Evolutionary conservation across 1,140 invertebrate genomes (phyloP), one percentile per base, ranked within the genome.

Genomic region (Fopius arisanus): DNA sequence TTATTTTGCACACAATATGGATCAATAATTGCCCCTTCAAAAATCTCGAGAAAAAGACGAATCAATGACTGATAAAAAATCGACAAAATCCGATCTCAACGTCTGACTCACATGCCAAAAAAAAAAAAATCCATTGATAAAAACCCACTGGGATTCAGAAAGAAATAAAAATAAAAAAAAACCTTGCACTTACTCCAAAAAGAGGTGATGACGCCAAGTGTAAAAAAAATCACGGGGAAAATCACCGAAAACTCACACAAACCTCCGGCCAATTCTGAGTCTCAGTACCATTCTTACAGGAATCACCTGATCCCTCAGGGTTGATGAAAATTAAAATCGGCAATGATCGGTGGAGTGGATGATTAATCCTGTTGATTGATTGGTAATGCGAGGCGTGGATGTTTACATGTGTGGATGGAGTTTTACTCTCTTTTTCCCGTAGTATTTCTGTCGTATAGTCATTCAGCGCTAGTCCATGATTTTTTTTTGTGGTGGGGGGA

Each of bases 391-490:
- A 43, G 66, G 33, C 66, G 66, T 43, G 31, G 66, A 67, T 43
- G 31, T 67, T 67, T 67, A 67, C 66, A 26, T 67, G 21, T 41
- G 37, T 67, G n/a, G 37, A 40, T 43, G 37, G 3, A 3, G 31
- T 41, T 41, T 67, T 67, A 21, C 21, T 67, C 21, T 67, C 66
- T 40, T 43, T 26, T 67, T 41, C 66, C 31, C 7, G 66, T 41
- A 26, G 31, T 40, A 67, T 43, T 26, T 41, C 33, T 67, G 54
- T n/a, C 54, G 54, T 59, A 59, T 59, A 4, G 54, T 43, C 37
- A 40, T 41, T 41, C 37, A 37, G 2, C n/a, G n/a, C n/a, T n/a
- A n/a, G n/a, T n/a, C 33, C 33, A 37, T 37, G 4, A 37, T 37
- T 37, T 6, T 37, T 37, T n/a, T n/a, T n/a, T n/a, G n/a, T n/a